A percentile compares a stretch with the other conserved stretches of the same genome.
These are phyloP conservation scores for Cheilosia soror DNA, from an alignment of 2,888 invertebrate genomes.

Conservation along the genomic window DNA sequence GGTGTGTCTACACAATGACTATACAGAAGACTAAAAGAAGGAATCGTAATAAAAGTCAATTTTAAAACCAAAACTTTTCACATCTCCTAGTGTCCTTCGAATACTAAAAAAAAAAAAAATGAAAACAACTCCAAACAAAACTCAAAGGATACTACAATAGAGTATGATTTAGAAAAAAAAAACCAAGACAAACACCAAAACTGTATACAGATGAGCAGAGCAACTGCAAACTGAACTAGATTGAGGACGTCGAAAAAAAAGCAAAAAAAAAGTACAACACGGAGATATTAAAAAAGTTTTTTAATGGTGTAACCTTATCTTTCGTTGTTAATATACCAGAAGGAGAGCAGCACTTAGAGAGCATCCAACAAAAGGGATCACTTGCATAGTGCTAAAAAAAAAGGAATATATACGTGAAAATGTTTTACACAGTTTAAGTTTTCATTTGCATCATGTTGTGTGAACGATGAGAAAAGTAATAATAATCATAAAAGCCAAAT, in stretches of 20 bases:
- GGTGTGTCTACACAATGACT: neutral
- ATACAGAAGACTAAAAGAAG: neutral
- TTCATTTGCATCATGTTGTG: slow-evolving; percentile 63
- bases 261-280: slow-evolving; percentile 47
- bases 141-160: slow-evolving; percentile 57
- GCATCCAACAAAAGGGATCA: slow-evolving; percentile 39
- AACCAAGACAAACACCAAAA: neutral
- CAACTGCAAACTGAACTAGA: slow-evolving; percentile 51
- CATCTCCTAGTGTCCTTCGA: slow-evolving; percentile 28
- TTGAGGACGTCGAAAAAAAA: slow-evolving; percentile 59
- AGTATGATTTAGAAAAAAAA: slow-evolving; percentile 42
- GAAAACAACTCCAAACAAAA: slow-evolving; percentile 30
- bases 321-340: slow-evolving; percentile 72
- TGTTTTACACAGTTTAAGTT: slow-evolving; percentile 62
- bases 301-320: slow-evolving; percentile 75
- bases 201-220: slow-evolving; percentile 3
- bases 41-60: slow-evolving; percentile 41
- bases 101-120: neutral
- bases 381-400: slow-evolving; percentile 34
- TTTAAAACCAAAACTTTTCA: slow-evolving; percentile 41
- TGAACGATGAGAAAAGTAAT: slow-evolving; percentile 55
- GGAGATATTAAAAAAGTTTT: slow-evolving; percentile 74
- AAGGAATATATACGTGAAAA: slow-evolving; percentile 53
- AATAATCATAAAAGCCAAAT: slow-evolving; percentile 32
- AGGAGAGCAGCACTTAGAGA: slow-evolving; percentile 39